Evolutionary conservation across 2,888 invertebrate species (phyloP).

Genomic region (Chloromyia formosa): DNA sequence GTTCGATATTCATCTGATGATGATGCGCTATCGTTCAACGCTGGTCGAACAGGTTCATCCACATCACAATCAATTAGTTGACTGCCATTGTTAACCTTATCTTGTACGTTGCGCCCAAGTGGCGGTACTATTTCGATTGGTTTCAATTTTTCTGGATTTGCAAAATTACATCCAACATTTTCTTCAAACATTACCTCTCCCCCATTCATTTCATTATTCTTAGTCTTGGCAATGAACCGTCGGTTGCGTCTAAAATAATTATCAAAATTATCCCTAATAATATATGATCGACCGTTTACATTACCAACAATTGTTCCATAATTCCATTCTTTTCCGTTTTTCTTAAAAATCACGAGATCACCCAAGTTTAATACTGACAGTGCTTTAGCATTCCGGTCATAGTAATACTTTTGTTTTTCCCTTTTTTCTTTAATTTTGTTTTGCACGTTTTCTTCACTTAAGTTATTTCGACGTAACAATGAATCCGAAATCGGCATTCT

Average conservation of each 20-base stretch:
- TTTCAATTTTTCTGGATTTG: neutral
- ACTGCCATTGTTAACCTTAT: too few relatives aligned
- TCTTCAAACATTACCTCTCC: too few relatives aligned
- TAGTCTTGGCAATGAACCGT: constrained; percentile 40
- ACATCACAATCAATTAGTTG: too few relatives aligned
- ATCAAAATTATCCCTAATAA: too few relatives aligned
- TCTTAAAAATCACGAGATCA: too few relatives aligned
- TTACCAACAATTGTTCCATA: constrained; percentile 7
- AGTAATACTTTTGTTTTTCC: constrained; percentile 49
- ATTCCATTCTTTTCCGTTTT: too few relatives aligned
- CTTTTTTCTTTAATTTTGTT: constrained; percentile 45
- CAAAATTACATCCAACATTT: too few relatives aligned
- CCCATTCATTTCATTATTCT: too few relatives aligned
- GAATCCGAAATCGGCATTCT: constrained; percentile 46
- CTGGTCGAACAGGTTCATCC: neutral
- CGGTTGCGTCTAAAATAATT: constrained; percentile 18
- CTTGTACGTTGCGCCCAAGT: too few relatives aligned
- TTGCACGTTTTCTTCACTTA: constrained; percentile 32
- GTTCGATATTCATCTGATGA: too few relatives aligned
- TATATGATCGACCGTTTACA: constrained; percentile 32
- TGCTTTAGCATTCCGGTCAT: constrained; percentile 46
- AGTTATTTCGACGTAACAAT: constrained; percentile 45
- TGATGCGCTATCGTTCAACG: neutral
- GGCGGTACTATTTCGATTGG: too few relatives aligned
- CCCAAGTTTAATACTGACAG: constrained; percentile 31